Evolutionary conservation across 2,113 vertebrate species (phyloP).

Genomic region (Strigops habroptila): DNA sequence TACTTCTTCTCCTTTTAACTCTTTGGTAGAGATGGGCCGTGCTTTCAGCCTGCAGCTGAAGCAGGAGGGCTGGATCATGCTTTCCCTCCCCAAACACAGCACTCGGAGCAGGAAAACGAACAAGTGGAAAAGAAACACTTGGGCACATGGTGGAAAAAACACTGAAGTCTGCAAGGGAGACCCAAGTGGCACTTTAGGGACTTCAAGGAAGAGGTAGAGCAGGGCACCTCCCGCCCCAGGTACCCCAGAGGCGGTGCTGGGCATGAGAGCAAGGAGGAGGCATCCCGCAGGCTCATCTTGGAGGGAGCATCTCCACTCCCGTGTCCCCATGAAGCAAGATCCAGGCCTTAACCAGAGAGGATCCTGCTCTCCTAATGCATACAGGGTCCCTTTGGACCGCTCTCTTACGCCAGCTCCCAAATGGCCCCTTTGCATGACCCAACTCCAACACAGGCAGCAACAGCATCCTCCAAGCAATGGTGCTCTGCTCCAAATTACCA

Average conservation of each 20-base stretch:
- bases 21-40: not conserved
- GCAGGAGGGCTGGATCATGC: not conserved
- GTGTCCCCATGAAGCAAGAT: not conserved
- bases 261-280: not conserved
- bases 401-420: not conserved
- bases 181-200: not conserved
- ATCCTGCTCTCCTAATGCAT: not conserved
- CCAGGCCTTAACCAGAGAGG: not conserved
- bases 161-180: not conserved
- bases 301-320: not conserved
- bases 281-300: not conserved
- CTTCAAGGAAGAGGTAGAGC: not conserved
- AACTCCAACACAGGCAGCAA: not conserved
- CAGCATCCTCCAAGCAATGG: not conserved
- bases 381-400: not conserved
- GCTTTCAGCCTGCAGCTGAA: not conserved
- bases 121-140: not conserved
- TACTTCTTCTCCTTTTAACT: conserved; percentile 15
- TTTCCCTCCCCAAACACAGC: not conserved
- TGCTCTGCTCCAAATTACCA: not conserved
- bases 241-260: not conserved
- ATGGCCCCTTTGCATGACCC: not conserved
- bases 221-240: not conserved
- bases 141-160: not conserved
- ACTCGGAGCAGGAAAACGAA: fast-evolving